Conservation (phyloP, 92 coral and sea anemone genomes). For the Parazoanthus darwini region DNA sequence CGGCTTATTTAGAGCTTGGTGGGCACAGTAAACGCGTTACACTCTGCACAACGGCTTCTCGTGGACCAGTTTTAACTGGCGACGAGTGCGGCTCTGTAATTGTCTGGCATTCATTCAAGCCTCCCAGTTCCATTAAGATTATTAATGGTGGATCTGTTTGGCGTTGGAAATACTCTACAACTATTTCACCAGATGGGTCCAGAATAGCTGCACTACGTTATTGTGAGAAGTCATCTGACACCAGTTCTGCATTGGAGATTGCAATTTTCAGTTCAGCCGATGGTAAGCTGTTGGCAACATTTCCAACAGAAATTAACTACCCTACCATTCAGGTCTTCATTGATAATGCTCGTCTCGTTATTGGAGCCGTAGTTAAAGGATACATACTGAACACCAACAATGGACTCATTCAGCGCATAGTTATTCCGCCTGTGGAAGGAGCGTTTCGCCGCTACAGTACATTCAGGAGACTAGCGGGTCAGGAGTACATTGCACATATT, state of each 20-base stretch:
- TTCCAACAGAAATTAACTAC: neutral
- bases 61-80: constrained; percentile 17
- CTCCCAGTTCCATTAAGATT: constrained; percentile 26
- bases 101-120: constrained; percentile 35
- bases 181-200: constrained; percentile 19
- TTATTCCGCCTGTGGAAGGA: neutral
- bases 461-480: neutral
- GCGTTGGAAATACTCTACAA: constrained; percentile 2
- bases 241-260: neutral
- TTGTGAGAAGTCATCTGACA: neutral
- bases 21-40: constrained; percentile 28
- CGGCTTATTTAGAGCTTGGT: neutral
- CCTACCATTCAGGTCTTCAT: neutral
- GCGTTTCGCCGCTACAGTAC: neutral
- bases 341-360: constrained; percentile 19
- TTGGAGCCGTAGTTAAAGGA: constrained; percentile 13
- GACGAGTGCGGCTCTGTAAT: constrained; percentile 30
- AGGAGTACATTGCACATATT: neutral
- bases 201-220: constrained; percentile 33
- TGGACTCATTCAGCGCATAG: constrained; percentile 7
- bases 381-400: constrained; percentile 1
- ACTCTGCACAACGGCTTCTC: neutral
- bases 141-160: constrained; percentile 25
- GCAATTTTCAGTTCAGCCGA: constrained; percentile 19
- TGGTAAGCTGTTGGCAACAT: constrained; percentile 12